phyloP scores from a whole-genome alignment of 2,113 vertebrate genomes.

The Falco punctatus region DNA sequence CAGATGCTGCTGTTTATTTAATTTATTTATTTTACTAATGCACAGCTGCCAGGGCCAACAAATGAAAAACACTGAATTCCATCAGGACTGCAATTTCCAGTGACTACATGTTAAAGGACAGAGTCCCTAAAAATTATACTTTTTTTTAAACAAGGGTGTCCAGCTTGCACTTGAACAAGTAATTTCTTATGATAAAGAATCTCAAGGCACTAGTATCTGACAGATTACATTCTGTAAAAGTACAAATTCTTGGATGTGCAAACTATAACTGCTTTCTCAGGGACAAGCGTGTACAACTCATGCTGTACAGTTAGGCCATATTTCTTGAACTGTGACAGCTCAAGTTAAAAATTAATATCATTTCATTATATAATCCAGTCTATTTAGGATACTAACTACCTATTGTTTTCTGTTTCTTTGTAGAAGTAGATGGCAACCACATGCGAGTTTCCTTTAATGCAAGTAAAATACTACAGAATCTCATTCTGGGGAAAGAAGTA shows the following conservation, averaged over 20 bases:
- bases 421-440: neutral
- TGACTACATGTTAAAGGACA: neutral
- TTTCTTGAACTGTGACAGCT: neutral
- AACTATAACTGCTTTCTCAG: neutral
- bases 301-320: neutral
- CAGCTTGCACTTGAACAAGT: neutral
- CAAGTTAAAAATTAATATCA: neutral
- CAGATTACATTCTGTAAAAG: neutral
- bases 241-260: neutral
- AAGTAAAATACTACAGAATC: neutral
- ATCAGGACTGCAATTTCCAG: constrained; percentile 12
- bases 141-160: neutral
- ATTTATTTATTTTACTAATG: constrained; percentile 63
- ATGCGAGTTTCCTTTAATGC: neutral
- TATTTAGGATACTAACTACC: neutral
- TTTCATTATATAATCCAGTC: neutral
- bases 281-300: neutral
- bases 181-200: neutral
- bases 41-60: constrained; percentile 21
- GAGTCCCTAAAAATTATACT: neutral
- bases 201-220: neutral
- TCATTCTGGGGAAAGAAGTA: neutral
- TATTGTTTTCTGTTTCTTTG: neutral
- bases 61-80: neutral
- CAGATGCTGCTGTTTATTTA: constrained; percentile 63